Conservation (phyloP, 1,140 invertebrate genomes). For the Dryas iulia region DNA sequence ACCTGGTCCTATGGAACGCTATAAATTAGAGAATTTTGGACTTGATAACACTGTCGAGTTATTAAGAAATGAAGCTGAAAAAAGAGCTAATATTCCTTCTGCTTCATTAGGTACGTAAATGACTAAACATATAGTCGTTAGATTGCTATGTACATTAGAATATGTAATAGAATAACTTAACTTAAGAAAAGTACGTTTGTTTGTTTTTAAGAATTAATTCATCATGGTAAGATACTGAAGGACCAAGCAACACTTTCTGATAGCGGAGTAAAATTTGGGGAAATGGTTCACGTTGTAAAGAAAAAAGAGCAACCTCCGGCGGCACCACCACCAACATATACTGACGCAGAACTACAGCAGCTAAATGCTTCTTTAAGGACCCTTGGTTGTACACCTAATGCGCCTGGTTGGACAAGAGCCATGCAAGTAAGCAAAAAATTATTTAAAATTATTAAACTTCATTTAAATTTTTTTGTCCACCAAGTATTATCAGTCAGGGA, state of each 20-base stretch:
- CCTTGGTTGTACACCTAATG: constrained; percentile 70
- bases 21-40: constrained; percentile 64
- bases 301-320: constrained; percentile 51
- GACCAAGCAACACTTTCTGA: constrained; percentile 56
- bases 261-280: constrained; percentile 66
- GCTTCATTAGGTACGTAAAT: constrained; percentile 54
- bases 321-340: constrained; percentile 45
- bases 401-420: constrained; percentile 69
- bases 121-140: too few species aligned
- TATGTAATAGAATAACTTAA: too few species aligned
- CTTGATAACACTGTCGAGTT: constrained; percentile 62
- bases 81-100: constrained; percentile 63
- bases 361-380: constrained; percentile 58
- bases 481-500: too few species aligned
- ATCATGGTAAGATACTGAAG: constrained; percentile 72
- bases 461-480: not conserved
- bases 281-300: constrained; percentile 73
- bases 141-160: too few species aligned
- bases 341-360: constrained; percentile 62
- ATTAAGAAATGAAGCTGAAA: constrained; percentile 63
- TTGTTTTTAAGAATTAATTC: constrained; percentile 62
- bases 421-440: constrained; percentile 59
- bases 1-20: constrained; percentile 65
- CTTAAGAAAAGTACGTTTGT: not conserved
- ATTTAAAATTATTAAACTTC: too few species aligned